A percentile compares a stretch with the other conserved stretches of the same genome.
phyloP scores from a whole-genome alignment of 2,888 invertebrate genomes.

The Helobdella robusta region DNA sequence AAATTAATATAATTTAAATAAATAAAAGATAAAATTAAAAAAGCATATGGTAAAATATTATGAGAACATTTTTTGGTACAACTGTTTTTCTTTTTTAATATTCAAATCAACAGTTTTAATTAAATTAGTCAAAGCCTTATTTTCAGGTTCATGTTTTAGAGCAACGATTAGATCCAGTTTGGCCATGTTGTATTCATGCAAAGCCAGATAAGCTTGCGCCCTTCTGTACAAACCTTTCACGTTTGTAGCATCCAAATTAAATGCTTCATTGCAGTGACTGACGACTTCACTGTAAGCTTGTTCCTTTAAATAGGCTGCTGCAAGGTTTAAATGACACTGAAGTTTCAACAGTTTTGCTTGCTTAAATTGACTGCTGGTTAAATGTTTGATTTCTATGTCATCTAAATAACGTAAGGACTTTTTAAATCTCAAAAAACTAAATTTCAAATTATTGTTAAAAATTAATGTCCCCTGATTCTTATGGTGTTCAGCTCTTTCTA shows the following conservation, averaged over 20 bases:
- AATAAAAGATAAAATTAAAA: not conserved
- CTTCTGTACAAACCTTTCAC: constrained; percentile 79
- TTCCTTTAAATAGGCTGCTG: constrained; percentile 54
- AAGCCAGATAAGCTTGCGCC: constrained; percentile 55
- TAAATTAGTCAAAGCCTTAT: constrained; percentile 30
- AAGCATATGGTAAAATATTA: not conserved
- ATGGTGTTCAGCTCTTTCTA: constrained; percentile 35
- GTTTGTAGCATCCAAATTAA: constrained; percentile 64
- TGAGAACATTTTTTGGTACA: constrained; percentile 35
- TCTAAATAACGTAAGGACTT: constrained; percentile 28
- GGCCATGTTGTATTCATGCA: constrained; percentile 31
- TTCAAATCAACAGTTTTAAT: constrained; percentile 25
- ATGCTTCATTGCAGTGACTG: constrained; percentile 64
- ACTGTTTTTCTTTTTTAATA: constrained; percentile 31
- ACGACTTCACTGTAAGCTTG: constrained; percentile 63
- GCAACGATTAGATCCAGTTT: constrained; percentile 29
- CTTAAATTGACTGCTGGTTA: not conserved
- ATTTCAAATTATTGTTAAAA: constrained; percentile 29
- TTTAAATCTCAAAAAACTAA: constrained; percentile 31
- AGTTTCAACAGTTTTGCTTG: constrained; percentile 25
- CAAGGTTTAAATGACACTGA: constrained; percentile 34
- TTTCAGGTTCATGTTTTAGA: constrained; percentile 30
- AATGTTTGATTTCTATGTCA: constrained; percentile 17
- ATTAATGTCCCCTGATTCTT: constrained; percentile 34
- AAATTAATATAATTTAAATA: not conserved